These are phyloP conservation scores for Tetropium fuscum DNA, from an alignment of 2,888 invertebrate genomes.

Conservation along the genomic window DNA sequence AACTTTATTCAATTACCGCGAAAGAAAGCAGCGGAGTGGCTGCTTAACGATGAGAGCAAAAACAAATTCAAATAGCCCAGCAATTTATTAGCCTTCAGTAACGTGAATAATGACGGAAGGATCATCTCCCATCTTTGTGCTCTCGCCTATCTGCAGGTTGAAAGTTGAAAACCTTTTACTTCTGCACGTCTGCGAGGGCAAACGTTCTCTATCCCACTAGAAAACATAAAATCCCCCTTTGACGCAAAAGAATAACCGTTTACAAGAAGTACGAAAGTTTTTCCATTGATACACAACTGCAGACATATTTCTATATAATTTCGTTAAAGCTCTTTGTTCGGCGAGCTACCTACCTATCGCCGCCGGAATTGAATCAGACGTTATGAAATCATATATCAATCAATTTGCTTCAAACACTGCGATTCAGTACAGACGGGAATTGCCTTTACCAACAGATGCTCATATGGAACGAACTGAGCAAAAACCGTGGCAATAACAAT, in stretches of 20 bases:
- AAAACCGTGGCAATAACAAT: no score
- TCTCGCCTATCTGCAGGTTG: constrained; percentile 7
- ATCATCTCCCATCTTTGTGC: constrained; percentile 27
- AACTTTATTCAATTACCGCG: constrained; percentile 14
- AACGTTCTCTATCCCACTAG: not conserved
- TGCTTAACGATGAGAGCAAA: constrained; percentile 19
- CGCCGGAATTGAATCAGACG: constrained; percentile 39
- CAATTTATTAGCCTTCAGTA: constrained; percentile 28
- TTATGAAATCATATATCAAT: constrained; percentile 44
- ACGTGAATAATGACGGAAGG: constrained; percentile 20
- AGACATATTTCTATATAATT: constrained; percentile 9
- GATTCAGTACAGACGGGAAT: no score
- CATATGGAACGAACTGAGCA: no score
- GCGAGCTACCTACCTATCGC: constrained; percentile 1
- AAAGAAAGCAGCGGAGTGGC: constrained; percentile 1
- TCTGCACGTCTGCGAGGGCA: constrained; percentile 12
- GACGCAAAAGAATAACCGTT: constrained; percentile 22
- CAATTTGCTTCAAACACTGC: constrained; percentile 33
- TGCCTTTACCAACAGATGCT: no score
- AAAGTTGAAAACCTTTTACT: constrained; percentile 17
- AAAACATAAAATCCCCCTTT: constrained; percentile 6
- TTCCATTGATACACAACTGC: constrained; percentile 9
- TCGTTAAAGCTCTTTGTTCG: constrained; percentile 9
- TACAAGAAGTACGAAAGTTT: constrained; percentile 5
- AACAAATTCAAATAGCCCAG: constrained; percentile 12